Conservation (phyloP, 1,140 invertebrate genomes). For the Zaprionus ghesquierei region DNA sequence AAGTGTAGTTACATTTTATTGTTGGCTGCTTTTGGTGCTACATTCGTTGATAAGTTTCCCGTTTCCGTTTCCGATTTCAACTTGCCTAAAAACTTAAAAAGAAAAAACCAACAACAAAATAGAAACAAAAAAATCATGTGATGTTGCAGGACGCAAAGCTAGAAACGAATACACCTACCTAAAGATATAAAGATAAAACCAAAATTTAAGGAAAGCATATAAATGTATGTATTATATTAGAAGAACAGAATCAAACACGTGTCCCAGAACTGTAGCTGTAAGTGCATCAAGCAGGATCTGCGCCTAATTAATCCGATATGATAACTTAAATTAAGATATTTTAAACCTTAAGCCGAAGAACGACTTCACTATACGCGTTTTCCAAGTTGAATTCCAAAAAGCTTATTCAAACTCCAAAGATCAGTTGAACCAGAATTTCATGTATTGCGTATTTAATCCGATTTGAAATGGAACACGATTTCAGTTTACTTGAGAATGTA, state of each 20-base stretch:
- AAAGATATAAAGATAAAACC: constrained; percentile 46
- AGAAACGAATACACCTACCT: constrained; percentile 80
- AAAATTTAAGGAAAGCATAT: constrained; percentile 33
- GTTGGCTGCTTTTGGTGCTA: constrained; percentile 78
- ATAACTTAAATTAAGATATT: constrained; percentile 20
- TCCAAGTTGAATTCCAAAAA: constrained; percentile 19
- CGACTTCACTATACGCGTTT: constrained; percentile 14
- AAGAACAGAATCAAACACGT: constrained; percentile 14
- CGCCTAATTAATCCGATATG: constrained; percentile 27
- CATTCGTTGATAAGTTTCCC: constrained; percentile 57
- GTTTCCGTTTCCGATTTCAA: constrained; percentile 17
- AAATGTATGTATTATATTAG: constrained; percentile 29
- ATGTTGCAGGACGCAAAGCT: constrained; percentile 79
- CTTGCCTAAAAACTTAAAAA: constrained; percentile 32
- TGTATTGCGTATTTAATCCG: constrained; percentile 12
- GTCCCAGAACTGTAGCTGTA: constrained; percentile 21
- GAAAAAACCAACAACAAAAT: constrained; percentile 13
- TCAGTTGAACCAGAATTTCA: constrained; percentile 11
- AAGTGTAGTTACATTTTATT: constrained; percentile 73
- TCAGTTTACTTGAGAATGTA: constrained; percentile 24
- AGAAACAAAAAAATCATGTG: constrained; percentile 63
- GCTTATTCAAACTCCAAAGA: constrained; percentile 15
- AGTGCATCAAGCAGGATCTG: constrained; percentile 23
- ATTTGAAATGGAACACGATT: constrained; percentile 1
- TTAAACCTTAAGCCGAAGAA: constrained; percentile 23